A percentile compares a stretch with the other conserved stretches of the same genome.
Evolutionary conservation across 2,888 invertebrate species (phyloP).

Genomic region (Isotomurus palustris): DNA sequence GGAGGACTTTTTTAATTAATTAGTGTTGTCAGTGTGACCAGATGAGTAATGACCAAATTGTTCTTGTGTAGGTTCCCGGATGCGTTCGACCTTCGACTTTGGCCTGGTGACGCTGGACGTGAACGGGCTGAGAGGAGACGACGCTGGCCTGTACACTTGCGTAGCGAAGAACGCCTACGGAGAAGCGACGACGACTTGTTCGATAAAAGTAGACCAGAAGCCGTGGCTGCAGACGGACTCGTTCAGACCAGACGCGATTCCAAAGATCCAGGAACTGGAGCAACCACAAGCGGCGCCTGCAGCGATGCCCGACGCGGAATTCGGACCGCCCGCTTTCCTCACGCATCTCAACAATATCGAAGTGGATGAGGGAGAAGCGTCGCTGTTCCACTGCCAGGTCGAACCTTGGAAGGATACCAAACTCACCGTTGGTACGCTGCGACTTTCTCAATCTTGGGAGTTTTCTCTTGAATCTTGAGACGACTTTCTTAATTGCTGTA

Average conservation of each 20-base stretch:
- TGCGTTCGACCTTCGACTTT: conserved; percentile 84
- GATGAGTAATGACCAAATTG: no score
- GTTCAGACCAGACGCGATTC: conserved; percentile 81
- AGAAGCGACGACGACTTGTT: conserved; percentile 88
- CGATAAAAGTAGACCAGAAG: conserved; percentile 70
- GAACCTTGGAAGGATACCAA: conserved; percentile 49
- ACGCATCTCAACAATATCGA: conserved; percentile 86
- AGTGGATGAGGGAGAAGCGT: conserved; percentile 88
- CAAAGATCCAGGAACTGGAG: conserved; percentile 79
- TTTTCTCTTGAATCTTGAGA: not conserved
- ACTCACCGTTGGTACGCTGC: conserved; percentile 21
- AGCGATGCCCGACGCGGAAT: conserved; percentile 69
- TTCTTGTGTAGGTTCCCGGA: conserved; percentile 11
- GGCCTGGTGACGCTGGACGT: conserved; percentile 90
- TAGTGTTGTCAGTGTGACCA: no score
- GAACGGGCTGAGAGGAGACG: conserved; percentile 78
- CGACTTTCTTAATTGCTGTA: not conserved
- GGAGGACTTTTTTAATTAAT: no score
- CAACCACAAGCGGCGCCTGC: conserved; percentile 65
- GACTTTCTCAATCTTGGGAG: not conserved
- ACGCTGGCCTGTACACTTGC: conserved; percentile 85
- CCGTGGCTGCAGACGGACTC: conserved; percentile 84
- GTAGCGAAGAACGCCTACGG: conserved; percentile 81
- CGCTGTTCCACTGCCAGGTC: conserved; percentile 82
- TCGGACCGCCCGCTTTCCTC: conserved; percentile 87